A percentile compares a stretch with the other conserved stretches of the same genome.
phyloP scores from a whole-genome alignment of 1,140 invertebrate species.

The Drosophila neocordata region DNA sequence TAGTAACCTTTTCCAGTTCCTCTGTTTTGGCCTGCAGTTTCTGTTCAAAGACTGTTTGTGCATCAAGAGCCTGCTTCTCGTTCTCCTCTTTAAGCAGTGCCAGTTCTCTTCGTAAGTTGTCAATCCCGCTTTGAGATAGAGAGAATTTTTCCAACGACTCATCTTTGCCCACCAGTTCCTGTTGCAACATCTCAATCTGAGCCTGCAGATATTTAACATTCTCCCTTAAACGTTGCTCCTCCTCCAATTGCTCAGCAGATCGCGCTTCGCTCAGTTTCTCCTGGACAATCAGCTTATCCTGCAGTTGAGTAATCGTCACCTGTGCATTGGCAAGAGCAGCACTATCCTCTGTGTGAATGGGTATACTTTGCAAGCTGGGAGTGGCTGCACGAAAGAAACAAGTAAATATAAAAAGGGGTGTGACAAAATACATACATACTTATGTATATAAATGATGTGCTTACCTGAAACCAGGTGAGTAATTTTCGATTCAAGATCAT shows the following conservation, averaged over 20 bases:
- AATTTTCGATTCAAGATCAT: conserved; percentile 83
- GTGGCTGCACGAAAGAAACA: conserved; percentile 27
- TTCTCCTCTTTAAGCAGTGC: conserved; percentile 71
- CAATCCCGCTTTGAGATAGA: conserved; percentile 69
- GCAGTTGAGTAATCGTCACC: conserved; percentile 78
- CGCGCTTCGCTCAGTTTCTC: conserved; percentile 52
- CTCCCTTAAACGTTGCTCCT: conserved; percentile 68
- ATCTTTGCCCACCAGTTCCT: conserved; percentile 66
- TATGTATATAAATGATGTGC: not conserved
- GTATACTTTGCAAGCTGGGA: conserved; percentile 52
- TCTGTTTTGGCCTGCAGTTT: conserved; percentile 53
- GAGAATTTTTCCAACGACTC: conserved; percentile 77
- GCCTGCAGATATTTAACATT: conserved; percentile 83
- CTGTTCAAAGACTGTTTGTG: conserved; percentile 30
- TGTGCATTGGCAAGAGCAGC: conserved; percentile 72
- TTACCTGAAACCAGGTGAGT: conserved; percentile 68
- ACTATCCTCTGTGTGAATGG: conserved; percentile 49
- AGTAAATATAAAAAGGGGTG: not conserved
- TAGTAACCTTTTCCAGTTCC: conserved; percentile 37
- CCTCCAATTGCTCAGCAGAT: conserved; percentile 73
- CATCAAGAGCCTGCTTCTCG: conserved; percentile 59
- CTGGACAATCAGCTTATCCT: conserved; percentile 71
- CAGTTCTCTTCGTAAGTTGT: conserved; percentile 69
- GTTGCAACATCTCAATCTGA: conserved; percentile 65
- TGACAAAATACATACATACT: no score